Evolutionary conservation across 1,140 invertebrate genomes (phyloP), one percentile per base, ranked within the genome.

Genomic region (Drosophila watanabei): DNA sequence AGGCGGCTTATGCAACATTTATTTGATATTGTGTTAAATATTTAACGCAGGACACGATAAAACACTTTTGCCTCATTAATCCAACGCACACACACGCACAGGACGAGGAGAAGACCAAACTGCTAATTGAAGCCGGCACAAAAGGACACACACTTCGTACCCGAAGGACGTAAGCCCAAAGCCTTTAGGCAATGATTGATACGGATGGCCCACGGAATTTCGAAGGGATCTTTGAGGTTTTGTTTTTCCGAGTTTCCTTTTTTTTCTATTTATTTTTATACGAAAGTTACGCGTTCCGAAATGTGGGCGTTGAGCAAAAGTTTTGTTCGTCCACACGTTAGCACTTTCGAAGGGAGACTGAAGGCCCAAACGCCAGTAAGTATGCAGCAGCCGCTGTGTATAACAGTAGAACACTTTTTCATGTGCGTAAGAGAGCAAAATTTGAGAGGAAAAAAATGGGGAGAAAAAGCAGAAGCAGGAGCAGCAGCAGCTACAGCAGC

Each of bases 21-120:
- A 89, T 89, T 73, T 79, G 69, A 89, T 83, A 87, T 85, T 85
- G 81, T 89, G 84, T 90, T 85, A 89, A 89, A 89, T 89, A 89
- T 89, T 89, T 85, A 88, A 85, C 75, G 70, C 79, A 89, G 81
- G 82, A 89, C 85, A 89, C 86, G 81, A 90, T 89, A 89, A 89
- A 89, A 89, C 85, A 89, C 86, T 89, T 89, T 86, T 79, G 75
- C 82, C 86, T 89, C 86, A 89, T 89, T 89, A 90, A 86, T 85
- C 86, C 75, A 54, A 60, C 4, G 68, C 54, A 59, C 46, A 54
- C 35, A 49, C 48, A 24, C 0, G 28, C 48, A 30, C 48, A 13
- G 18, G 30, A 51, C 28, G 49, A 28, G 24, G 20, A 5, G 51
- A 37, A 32, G 11, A 45, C 33, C 63, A 68, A 68, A 75, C 64